Evolutionary conservation across 2,113 vertebrate genomes (phyloP), one percentile per base, ranked within the genome.

Genomic region (Archilochus colubris): DNA sequence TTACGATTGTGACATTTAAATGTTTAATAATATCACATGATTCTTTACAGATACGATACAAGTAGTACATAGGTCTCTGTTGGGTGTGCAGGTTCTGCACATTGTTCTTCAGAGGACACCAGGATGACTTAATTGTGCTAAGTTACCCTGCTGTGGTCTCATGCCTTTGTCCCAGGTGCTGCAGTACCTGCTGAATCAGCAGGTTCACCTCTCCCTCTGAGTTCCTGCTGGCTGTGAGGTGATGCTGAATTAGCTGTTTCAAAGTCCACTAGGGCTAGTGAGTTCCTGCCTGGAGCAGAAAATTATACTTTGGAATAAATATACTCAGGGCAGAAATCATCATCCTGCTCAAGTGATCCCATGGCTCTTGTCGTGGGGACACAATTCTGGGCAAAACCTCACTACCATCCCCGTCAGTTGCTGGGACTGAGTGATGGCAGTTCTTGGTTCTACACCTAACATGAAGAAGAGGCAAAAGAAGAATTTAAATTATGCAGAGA

Each of bases 211-310:
- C n/a, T 92, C 36, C 57, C 23, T 43, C 54, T 73, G 0, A 12
- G 51, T 30, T 92, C 48, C 63, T 57, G n/a, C 3, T 2, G 14
- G 40, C 88, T 79, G 63, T 61, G 91, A 89, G 17, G 14, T 73
- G 80, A 94, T 86, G 46, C 38, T 83, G 64, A 94, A 62, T 75
- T 73, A 77, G 9, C 31, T 85, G 55, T 91, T 86, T 69, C 75
- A n/a, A 91, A 76, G 63, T 69, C 75, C 68, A 23, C 62, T 54
- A 28, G n/a, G 72, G 80, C 88, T 83, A 79, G 15, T 83, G 67
- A 54, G 6, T 93, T 66, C 51, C 53, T 44, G 75, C 25, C 55
- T 73, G 87, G 31, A 95, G 61, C 82, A 80, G 55, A 93, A 64
- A 24, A 70, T 69, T 94, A 73, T 48, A 58, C 12, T 75, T 38